Evolutionary conservation across 92 coral and sea anemone genomes (phyloP), one percentile per base, ranked within the genome.

Genomic region (Micromussa lordhowensis): DNA sequence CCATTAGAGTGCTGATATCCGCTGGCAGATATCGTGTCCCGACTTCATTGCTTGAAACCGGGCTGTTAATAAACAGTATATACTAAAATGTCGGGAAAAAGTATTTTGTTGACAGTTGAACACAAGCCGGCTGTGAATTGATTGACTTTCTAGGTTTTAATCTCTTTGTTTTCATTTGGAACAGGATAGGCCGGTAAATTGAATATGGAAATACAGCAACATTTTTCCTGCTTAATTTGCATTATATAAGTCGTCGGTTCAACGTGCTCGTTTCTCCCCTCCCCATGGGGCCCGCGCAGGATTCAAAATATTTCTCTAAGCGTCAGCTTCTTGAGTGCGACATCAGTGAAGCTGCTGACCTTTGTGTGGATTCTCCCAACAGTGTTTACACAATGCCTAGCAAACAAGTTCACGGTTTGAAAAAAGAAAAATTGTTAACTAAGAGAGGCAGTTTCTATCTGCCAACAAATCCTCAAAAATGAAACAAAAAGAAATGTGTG

Each of bases 121-220:
- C 51, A 71, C 48, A 54, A 8, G 54, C 30, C 54, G 26, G 69
- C 51, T 53, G 70, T 28, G 70, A 72, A n/a, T 70, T 83, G 31
- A 83, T 83, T 49, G 79, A 71, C 69, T 83, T 69, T 70, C 68
- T 49, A 16, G 31, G 19, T 70, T 83, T 83, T 73, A 83, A 83
- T 83, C 79, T 83, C 79, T 71, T 73, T 71, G 87, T 83, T 83
- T 83, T 83, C 54, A 70, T 55, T 53, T 51, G 66, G 28, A 71
- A 70, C 87, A 83, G 87, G 87, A 83, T 83, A 73, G 34, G 69
- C 80, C 35, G 51, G 68, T 19, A 83, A 71, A 83, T 83, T 71
- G 72, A 83, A 83, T 70, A 83, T 83, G 87, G 78, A 83, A 83
- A 83, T 83, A 14, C 24, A 83, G 68, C 79, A 21, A 53, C 24